Conservation (phyloP, 2,113 vertebrate genomes). For the Grammomys surdaster region DNA sequence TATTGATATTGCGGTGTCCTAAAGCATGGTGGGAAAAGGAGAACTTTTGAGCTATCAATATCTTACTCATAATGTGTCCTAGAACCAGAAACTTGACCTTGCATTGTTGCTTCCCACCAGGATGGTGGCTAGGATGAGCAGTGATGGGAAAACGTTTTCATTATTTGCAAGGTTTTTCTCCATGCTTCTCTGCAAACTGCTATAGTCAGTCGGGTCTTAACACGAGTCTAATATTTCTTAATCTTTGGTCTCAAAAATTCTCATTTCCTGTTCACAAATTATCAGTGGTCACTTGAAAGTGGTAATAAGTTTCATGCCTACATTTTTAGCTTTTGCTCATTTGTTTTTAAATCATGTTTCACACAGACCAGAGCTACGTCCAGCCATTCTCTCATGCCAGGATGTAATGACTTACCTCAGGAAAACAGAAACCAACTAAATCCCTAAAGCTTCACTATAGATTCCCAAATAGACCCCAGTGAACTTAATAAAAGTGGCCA, state of each 20-base stretch:
- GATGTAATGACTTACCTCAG: not conserved
- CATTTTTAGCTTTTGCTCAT: not conserved
- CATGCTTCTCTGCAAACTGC: not conserved
- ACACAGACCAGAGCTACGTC: not conserved
- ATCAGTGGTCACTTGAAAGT: not conserved
- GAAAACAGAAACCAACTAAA: not conserved
- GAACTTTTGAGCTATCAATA: not conserved
- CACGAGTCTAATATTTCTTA: not conserved
- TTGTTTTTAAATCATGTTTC: constrained; percentile 37
- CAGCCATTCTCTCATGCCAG: not conserved
- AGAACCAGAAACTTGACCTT: not conserved
- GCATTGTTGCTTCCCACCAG: not conserved
- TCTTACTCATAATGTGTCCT: not conserved
- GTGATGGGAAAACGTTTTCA: not conserved
- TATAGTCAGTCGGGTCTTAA: not conserved
- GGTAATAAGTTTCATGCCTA: not conserved
- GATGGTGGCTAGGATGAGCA: not conserved
- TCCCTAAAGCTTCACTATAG: not conserved
- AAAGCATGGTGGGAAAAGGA: not conserved
- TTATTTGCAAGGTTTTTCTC: not conserved
- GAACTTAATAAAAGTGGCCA: not conserved
- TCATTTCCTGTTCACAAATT: not conserved
- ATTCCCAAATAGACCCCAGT: constrained; percentile 25
- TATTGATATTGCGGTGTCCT: not conserved
- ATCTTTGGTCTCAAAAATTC: constrained; percentile 30